phyloP scores from a whole-genome alignment of 2,113 vertebrate genomes.

The Mormoops blainvillei region DNA sequence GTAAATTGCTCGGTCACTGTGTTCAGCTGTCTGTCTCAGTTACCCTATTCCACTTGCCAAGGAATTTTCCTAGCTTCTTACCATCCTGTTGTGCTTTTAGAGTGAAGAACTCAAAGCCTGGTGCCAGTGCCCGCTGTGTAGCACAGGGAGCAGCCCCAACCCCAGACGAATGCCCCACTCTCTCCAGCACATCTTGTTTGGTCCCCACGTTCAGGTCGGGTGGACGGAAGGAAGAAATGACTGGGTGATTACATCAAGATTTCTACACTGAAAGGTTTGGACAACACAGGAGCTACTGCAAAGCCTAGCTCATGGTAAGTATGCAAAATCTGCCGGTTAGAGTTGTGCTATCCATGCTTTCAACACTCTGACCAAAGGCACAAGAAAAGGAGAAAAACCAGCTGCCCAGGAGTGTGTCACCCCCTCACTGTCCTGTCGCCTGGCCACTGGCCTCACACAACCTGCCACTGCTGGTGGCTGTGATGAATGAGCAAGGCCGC shows the following conservation, averaged over 20 bases:
- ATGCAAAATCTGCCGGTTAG: background rate
- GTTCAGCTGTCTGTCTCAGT: too few species aligned
- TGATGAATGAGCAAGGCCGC: background rate
- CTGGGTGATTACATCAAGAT: background rate
- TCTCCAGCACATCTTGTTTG: background rate
- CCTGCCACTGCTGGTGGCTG: background rate
- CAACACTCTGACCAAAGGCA: background rate
- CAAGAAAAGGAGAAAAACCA: background rate
- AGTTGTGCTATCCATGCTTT: too few species aligned
- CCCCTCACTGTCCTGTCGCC: rapidly evolving
- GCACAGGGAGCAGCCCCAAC: background rate
- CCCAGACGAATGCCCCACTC: rapidly evolving
- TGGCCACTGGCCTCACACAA: background rate
- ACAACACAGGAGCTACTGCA: rapidly evolving
- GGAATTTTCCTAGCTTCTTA: too few species aligned
- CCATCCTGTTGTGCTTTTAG: too few species aligned
- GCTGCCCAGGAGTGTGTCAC: background rate
- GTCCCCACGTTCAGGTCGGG: background rate
- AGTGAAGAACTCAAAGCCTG: background rate
- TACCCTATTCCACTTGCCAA: too few species aligned
- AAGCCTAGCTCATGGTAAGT: background rate
- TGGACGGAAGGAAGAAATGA: background rate
- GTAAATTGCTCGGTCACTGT: too few species aligned
- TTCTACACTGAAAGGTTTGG: background rate
- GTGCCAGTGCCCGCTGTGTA: background rate